These are phyloP conservation scores for Aphidius gifuensis DNA, from an alignment of 1,140 invertebrate genomes.

Conservation along the genomic window DNA sequence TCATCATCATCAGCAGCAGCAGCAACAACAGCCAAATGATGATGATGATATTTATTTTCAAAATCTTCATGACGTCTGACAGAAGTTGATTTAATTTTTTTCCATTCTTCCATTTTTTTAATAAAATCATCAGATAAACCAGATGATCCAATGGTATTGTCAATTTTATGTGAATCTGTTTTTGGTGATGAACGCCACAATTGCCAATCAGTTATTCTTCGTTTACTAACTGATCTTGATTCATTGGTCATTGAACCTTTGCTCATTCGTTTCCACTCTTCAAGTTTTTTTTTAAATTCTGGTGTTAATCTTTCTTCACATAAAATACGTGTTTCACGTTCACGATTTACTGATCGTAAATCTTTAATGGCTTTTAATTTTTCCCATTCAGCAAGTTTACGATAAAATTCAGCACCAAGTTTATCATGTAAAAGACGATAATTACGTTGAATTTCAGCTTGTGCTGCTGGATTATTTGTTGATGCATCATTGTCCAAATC, in stretches of 20 bases:
- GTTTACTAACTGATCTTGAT: slow-evolving; percentile 40
- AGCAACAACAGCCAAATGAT: background rate
- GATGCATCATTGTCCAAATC: slow-evolving; percentile 32
- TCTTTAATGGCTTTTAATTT: slow-evolving; percentile 47
- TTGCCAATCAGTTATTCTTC: slow-evolving; percentile 69
- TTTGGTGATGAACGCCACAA: slow-evolving; percentile 54
- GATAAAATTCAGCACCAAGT: slow-evolving; percentile 68
- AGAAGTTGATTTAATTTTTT: slow-evolving; percentile 57
- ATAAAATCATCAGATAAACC: slow-evolving; percentile 67
- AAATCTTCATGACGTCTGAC: slow-evolving; percentile 49
- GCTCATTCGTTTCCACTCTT: slow-evolving; percentile 81
- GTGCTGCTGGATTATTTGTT: slow-evolving; percentile 30
- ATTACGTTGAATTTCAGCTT: slow-evolving; percentile 59
- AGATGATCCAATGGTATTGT: slow-evolving; percentile 41
- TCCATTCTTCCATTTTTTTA: slow-evolving; percentile 68
- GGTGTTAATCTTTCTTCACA: slow-evolving; percentile 68
- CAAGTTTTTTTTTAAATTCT: slow-evolving; percentile 77
- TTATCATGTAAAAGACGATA: slow-evolving; percentile 66
- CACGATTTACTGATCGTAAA: slow-evolving; percentile 25
- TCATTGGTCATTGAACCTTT: slow-evolving; percentile 47
- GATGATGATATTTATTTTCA: background rate
- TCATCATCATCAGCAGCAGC: slow-evolving; percentile 10
- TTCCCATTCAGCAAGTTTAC: slow-evolving; percentile 73
- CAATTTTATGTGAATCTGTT: slow-evolving; percentile 47
- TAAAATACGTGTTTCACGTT: slow-evolving; percentile 37